These are phyloP conservation scores for Coccyzus lansbergi DNA, from an alignment of 2,797 vertebrate genomes.

Conservation along the genomic window DNA sequence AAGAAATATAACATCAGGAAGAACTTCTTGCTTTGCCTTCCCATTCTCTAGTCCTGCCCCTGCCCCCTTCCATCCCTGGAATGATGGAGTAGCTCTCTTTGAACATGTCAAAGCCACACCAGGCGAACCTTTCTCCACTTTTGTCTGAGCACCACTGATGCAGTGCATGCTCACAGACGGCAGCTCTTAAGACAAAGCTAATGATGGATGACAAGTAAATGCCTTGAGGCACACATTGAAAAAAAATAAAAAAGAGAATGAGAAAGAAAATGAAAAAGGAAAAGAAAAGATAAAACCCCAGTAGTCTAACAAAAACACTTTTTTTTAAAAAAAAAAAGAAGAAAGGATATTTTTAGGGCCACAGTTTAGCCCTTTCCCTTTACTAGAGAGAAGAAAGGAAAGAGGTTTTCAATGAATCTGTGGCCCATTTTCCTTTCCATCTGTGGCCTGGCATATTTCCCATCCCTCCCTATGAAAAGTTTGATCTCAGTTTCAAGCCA, in stretches of 20 bases:
- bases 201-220: constrained; percentile 69
- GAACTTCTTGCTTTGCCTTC: constrained; percentile 15
- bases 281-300: constrained; percentile 19
- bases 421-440: background rate
- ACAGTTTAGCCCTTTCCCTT: background rate
- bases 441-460: background rate
- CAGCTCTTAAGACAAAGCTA: constrained; percentile 62
- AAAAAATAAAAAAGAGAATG: background rate
- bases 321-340: background rate
- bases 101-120: constrained; percentile 45
- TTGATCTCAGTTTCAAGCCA: background rate
- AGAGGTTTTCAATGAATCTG: background rate
- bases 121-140: constrained; percentile 51
- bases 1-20: constrained; percentile 20
- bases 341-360: background rate
- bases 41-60: background rate
- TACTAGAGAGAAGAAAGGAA: background rate
- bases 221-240: constrained; percentile 34
- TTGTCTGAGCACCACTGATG: constrained; percentile 42
- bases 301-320: constrained; percentile 3
- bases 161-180: constrained; percentile 41
- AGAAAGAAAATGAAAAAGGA: constrained; percentile 46
- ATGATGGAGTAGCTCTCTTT: constrained; percentile 55
- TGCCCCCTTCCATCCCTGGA: constrained; percentile 10
- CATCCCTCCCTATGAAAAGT: background rate